phyloP scores from a whole-genome alignment of 2,797 vertebrate species.

The Columba guinea region DNA sequence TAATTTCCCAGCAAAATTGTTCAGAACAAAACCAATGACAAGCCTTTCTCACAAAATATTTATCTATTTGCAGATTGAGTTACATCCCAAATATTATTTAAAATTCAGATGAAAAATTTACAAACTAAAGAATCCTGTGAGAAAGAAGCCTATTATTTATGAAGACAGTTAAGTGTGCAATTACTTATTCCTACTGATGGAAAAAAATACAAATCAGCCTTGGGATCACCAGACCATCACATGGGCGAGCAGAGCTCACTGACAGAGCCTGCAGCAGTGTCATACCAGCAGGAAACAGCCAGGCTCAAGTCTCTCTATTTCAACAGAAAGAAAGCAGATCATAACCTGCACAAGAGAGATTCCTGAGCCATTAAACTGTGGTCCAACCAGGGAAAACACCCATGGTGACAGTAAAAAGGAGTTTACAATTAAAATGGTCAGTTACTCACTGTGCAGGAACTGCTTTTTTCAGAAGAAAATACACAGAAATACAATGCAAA shows the following conservation, averaged over 20 bases:
- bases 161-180: background rate
- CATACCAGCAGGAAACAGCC: background rate
- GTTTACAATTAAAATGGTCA: conserved; percentile 31
- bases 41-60: background rate
- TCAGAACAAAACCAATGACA: conserved; percentile 28
- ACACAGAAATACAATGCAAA: background rate
- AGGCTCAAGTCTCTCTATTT: background rate
- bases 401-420: background rate
- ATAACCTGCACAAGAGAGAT: background rate
- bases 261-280: background rate
- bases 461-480: conserved; percentile 3
- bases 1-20: background rate
- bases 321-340: background rate
- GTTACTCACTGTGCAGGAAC: background rate
- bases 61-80: background rate
- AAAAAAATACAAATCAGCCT: background rate
- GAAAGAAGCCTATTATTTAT: conserved; percentile 8
- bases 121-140: background rate
- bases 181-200: conserved; percentile 24
- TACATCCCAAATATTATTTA: background rate
- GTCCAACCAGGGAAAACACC: conserved; percentile 31
- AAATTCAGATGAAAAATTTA: conserved; percentile 5
- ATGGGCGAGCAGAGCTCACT: background rate
- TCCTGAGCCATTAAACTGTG: background rate
- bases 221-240: background rate